phyloP scores from a whole-genome alignment of 2,113 vertebrate species.

The Apodemus sylvaticus region DNA sequence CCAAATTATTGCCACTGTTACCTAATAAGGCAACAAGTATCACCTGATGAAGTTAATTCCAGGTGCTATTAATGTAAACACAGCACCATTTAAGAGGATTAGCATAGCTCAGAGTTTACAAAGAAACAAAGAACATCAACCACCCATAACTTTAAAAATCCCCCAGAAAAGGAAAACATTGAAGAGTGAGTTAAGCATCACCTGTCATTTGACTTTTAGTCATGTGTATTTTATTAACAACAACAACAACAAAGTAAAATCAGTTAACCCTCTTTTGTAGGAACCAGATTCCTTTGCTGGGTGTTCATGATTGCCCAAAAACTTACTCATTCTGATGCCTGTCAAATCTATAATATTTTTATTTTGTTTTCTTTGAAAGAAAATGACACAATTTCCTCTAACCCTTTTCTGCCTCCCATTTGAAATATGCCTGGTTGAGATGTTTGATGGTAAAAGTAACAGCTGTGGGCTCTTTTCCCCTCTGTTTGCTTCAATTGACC shows the following conservation, averaged over 20 bases:
- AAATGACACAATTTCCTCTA: conserved; percentile 18
- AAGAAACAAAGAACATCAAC: not conserved
- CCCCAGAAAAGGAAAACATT: not conserved
- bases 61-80: conserved; percentile 49
- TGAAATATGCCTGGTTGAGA: conserved; percentile 58
- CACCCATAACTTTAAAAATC: not conserved
- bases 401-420: not conserved
- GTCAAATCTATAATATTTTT: conserved; percentile 12
- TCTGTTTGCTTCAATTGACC: conserved; percentile 65
- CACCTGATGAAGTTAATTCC: conserved; percentile 65
- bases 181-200: not conserved
- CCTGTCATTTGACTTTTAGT: not conserved
- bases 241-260: not conserved
- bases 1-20: conserved; percentile 69
- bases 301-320: not conserved
- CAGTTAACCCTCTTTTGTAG: not conserved
- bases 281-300: not conserved
- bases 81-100: not conserved
- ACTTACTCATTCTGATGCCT: not conserved
- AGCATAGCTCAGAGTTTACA: not conserved
- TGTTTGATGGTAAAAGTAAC: conserved; percentile 14
- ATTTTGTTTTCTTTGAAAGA: conserved; percentile 19
- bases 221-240: not conserved
- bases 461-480: conserved; percentile 26
- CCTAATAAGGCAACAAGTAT: conserved; percentile 71